phyloP scores from a whole-genome alignment of 2,888 invertebrate genomes.

The Andrena chrysosceles region DNA sequence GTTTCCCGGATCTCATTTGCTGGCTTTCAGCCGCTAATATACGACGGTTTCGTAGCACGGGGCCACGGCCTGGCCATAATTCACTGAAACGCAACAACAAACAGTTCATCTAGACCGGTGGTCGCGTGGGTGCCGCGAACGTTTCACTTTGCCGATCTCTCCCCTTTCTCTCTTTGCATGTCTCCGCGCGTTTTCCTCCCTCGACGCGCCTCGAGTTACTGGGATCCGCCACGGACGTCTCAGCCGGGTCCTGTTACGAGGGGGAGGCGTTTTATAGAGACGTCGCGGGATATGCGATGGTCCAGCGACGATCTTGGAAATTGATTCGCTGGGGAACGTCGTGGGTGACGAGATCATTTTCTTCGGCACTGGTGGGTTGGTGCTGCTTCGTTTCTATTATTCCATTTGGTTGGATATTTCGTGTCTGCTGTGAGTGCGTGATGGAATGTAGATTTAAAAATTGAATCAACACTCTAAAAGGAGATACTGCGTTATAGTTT shows the following conservation, averaged over 20 bases:
- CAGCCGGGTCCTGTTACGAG: conserved; percentile 13
- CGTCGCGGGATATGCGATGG: conserved; percentile 21
- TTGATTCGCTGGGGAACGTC: not conserved
- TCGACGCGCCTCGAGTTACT: conserved; percentile 7
- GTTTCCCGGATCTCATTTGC: conserved; percentile 81
- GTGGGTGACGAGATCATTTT: not conserved
- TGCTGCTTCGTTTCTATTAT: too few species aligned
- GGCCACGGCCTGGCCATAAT: conserved; percentile 76
- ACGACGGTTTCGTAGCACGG: conserved; percentile 73
- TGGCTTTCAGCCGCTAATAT: conserved; percentile 80
- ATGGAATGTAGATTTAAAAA: too few species aligned
- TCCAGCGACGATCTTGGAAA: not conserved
- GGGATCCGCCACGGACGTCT: conserved; percentile 11
- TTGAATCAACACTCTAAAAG: too few species aligned
- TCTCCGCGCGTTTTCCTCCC: conserved; percentile 3
- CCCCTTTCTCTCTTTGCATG: not conserved
- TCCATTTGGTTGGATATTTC: too few species aligned
- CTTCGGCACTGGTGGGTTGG: too few species aligned
- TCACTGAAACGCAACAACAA: conserved; percentile 79
- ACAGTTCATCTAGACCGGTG: conserved; percentile 77
- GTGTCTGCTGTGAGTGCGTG: too few species aligned
- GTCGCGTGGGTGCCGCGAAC: conserved; percentile 76
- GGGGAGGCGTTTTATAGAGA: conserved; percentile 6
- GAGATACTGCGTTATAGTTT: too few species aligned
- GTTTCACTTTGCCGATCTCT: conserved; percentile 71